Evolutionary conservation across 2,113 vertebrate genomes (phyloP), one percentile per base, ranked within the genome.

Genomic region (Bos indicus): DNA sequence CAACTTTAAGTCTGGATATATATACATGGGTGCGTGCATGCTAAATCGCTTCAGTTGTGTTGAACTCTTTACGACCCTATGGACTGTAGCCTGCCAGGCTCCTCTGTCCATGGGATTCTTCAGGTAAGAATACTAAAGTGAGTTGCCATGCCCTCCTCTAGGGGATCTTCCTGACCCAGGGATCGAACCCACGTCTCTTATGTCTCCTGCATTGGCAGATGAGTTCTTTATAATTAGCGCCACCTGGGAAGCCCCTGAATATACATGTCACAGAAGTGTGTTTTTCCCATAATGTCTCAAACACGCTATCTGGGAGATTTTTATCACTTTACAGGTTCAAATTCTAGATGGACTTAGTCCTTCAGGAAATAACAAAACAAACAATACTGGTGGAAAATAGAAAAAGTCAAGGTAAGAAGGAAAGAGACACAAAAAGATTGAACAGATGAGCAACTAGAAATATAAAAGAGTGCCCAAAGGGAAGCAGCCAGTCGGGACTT

Each of bases 311-410:
- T 78, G 64, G 74, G 36, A 85, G 30, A 62, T 36, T 88, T 85
- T 88, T 86, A n/a, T 88, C 59, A 80, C 74, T 82, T 67, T 80
- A 21, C 83, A 36, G 7, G 23, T 26, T n/a, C 71, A 91, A 77
- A 10, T 96, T 95, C 30, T 88, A 86, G 15, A 11, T 2, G 51
- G 13, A 84, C 14, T 33, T 90, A 54, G 13, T 59, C 21, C 26
- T 96, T 59, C 25, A 4, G 33, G 80, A 26, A 43, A 33, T 77
- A 67, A 33, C 28, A 54, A 71, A 71, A 71, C n/a, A 40, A 74
- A 40, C 36, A 74, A 13, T 26, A 26, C 71, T 16, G 43, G 4
- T n/a, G 30, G 71, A 30, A 89, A 78, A 26, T 80, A 40, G 33
- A 52, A 19, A 28, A 57, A 62, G 43, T 46, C 9, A 64, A 64